These are phyloP conservation scores for Leptopilina syphax DNA, from an alignment of 2,888 invertebrate species.

Conservation along the genomic window DNA sequence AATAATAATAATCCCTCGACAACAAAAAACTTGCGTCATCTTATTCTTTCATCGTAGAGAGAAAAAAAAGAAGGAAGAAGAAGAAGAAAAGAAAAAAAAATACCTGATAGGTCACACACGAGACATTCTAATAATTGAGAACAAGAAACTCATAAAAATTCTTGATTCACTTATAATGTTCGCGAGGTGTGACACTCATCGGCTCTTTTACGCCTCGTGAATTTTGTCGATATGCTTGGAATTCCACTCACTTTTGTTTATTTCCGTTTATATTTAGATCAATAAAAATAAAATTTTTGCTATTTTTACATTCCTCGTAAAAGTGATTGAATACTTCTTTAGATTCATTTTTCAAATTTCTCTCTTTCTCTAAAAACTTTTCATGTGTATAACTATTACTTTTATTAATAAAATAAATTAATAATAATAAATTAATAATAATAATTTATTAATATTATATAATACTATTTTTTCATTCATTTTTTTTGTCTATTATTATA, in stretches of 20 bases:
- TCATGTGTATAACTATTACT: too few relatives aligned
- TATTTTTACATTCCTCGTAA: slow-evolving; percentile 5
- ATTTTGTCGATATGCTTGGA: slow-evolving; percentile 6
- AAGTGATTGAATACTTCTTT: not conserved
- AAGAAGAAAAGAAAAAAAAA: not conserved
- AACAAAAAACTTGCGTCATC: not conserved
- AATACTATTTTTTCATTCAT: too few relatives aligned
- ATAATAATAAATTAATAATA: too few relatives aligned
- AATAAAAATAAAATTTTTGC: not conserved
- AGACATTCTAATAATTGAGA: slow-evolving; percentile 8
- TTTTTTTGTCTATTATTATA: too few relatives aligned
- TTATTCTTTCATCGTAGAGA: not conserved
- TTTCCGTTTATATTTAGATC: slow-evolving; percentile 7
- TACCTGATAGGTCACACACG: not conserved
- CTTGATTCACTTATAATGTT: not conserved
- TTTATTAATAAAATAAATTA: too few relatives aligned
- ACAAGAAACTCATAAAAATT: slow-evolving; percentile 16
- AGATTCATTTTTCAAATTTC: not conserved
- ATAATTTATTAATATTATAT: too few relatives aligned
- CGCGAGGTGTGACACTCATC: not conserved
- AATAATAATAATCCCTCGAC: not conserved
- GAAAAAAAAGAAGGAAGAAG: not conserved
- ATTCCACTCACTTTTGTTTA: slow-evolving; percentile 21
- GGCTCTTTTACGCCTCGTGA: not conserved
- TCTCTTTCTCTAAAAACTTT: not conserved